Percentiles rank a stretch among this genome's conserved stretches.
Conservation (phyloP, 2,797 vertebrate species). For the Mormyrops attenuatus region DNA sequence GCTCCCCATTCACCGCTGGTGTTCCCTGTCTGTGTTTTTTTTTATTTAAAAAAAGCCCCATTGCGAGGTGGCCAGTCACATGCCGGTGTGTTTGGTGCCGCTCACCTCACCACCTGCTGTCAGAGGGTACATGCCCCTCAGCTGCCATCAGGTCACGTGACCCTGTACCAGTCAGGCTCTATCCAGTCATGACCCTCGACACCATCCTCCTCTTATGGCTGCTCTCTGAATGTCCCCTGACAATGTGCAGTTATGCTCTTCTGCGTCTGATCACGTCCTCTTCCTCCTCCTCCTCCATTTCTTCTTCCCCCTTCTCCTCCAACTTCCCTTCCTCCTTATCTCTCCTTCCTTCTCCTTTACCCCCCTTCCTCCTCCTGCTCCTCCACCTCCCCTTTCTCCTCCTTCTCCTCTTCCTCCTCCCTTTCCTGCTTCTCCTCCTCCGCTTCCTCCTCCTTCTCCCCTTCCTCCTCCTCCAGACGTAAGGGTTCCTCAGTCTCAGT, state of each 20-base stretch:
- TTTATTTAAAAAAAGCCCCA: neutral
- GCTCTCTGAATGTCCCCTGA: neutral
- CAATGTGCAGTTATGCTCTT: neutral
- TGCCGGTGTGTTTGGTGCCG: neutral
- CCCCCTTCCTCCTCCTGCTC: neutral
- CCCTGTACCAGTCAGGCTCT: neutral
- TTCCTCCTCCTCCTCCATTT: neutral
- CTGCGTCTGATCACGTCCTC: neutral
- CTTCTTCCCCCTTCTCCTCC: neutral
- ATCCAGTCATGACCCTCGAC: neutral
- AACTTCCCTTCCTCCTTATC: neutral
- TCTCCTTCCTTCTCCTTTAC: neutral
- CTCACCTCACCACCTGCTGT: neutral
- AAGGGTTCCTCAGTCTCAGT: slow-evolving; percentile 1
- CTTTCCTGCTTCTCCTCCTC: no score
- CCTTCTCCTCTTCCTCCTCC: neutral
- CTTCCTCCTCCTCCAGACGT: neutral
- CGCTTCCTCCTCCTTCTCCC: neutral
- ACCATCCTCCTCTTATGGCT: neutral
- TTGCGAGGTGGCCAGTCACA: neutral
- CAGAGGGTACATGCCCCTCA: neutral
- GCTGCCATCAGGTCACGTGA: neutral
- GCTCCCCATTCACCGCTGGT: neutral
- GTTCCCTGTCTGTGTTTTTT: neutral
- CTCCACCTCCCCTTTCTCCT: neutral